phyloP scores from a whole-genome alignment of 2,888 invertebrate species.

The Cosmia trapezina region DNA sequence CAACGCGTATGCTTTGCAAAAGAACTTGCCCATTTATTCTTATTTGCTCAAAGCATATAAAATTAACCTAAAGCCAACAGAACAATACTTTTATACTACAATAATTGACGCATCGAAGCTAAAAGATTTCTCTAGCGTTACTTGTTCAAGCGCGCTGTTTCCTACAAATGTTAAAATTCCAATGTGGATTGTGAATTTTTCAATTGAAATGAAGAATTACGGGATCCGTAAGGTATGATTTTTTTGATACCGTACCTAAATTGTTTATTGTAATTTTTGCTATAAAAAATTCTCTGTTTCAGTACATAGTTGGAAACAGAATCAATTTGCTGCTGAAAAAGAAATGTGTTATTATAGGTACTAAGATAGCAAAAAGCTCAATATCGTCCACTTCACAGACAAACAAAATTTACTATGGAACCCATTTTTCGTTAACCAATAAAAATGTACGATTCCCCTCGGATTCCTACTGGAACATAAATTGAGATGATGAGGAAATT shows the following conservation, averaged over 20 bases:
- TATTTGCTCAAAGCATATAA: neutral
- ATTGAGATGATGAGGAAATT: conserved; percentile 17
- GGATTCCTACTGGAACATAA: conserved; percentile 11
- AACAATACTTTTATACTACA: neutral
- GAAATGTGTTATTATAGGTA: neutral
- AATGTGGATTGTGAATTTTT: conserved; percentile 1
- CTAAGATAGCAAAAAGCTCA: conserved; percentile 9
- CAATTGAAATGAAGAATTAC: neutral
- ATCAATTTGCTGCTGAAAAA: neutral
- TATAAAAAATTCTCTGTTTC: neutral
- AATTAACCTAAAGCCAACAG: neutral
- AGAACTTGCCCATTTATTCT: neutral
- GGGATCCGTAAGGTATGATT: neutral
- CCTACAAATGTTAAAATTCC: neutral
- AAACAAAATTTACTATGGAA: conserved; percentile 31
- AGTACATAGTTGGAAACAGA: neutral
- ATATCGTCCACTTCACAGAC: conserved; percentile 9
- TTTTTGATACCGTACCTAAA: too few relatives aligned
- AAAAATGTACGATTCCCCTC: conserved; percentile 26
- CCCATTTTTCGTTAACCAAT: conserved; percentile 31
- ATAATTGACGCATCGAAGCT: neutral
- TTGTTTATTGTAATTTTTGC: neutral
- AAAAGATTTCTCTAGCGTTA: neutral
- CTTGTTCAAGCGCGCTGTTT: neutral
- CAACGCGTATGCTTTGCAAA: neutral